Conservation (phyloP, 2,888 invertebrate genomes). For the Linnaemya vulpina region DNA sequence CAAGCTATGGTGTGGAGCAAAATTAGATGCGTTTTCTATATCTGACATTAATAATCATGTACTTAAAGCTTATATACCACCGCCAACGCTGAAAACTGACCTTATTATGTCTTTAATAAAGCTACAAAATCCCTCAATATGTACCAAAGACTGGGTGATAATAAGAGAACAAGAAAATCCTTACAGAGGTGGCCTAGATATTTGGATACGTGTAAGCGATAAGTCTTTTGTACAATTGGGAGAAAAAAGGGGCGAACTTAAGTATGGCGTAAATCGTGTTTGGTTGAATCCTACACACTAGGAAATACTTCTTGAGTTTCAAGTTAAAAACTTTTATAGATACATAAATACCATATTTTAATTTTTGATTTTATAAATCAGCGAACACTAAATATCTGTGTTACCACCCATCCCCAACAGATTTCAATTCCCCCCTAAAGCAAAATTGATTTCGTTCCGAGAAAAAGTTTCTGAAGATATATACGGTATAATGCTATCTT, state of each 20-base stretch:
- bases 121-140: slow-evolving; percentile 44
- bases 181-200: slow-evolving; percentile 8
- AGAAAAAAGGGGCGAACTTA: slow-evolving; percentile 37
- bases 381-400: too few relatives aligned
- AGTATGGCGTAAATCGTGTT: slow-evolving; percentile 55
- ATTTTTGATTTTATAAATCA: too few relatives aligned
- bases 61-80: slow-evolving; percentile 48
- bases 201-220: slow-evolving; percentile 52
- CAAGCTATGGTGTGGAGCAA: slow-evolving; percentile 33
- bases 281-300: slow-evolving; percentile 4
- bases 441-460: too few relatives aligned
- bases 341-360: too few relatives aligned
- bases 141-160: slow-evolving; percentile 36
- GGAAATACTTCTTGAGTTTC: neutral
- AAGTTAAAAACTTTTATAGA: too few relatives aligned
- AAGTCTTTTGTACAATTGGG: slow-evolving; percentile 27
- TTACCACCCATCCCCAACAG: too few relatives aligned
- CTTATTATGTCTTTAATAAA: slow-evolving; percentile 35
- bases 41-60: neutral
- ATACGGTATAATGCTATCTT: too few relatives aligned
- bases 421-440: too few relatives aligned
- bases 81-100: slow-evolving; percentile 31
- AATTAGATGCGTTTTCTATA: slow-evolving; percentile 51
- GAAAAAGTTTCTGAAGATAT: too few relatives aligned
- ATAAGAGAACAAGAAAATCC: neutral